Base-by-base conservation (phyloP, 1,140 invertebrate genomes). In the Condylostylus longicornis region DNA sequence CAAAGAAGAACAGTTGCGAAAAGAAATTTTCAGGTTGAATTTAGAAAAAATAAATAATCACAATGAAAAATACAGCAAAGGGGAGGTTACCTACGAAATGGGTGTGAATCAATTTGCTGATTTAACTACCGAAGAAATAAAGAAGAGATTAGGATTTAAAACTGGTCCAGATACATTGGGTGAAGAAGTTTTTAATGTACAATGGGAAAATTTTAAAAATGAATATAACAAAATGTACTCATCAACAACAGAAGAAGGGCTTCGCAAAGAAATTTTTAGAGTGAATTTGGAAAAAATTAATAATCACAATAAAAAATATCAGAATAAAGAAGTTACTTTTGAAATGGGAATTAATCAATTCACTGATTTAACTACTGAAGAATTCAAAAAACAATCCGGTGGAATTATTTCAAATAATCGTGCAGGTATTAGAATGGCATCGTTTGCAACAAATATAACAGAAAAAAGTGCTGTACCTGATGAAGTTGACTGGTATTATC, bases 401-500 rank as follows among this genome's bases (percentile, higher is more conserved):
- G 13, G 7, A 31, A 31, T 8, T 7, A 17, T 13, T 6, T 7
- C 9, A 17, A 13, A 6, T 10, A 7, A 31, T 13, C 10, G 15
- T 13, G 13, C 15, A 31, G 29, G 6, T 7, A 7, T 7, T 8
- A 31, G 7, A 10, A 6, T 31, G 10, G 6, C 6, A 31, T 6
- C 7, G 5, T 7, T 13, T 31, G 5, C 29, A 10, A 31, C 9
- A 17, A 13, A 13, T 31, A 13, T 31, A 6, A 13, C 15, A 7
- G 29, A 7, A 13, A 7, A 13, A 10, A 17, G 5, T 31, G 15
- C 13, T 31, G 10, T 13, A 31, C 49, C 47, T 2, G 34, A 22
- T 5, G 17, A 23, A 10, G 61, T 77, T 18, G 74, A 78, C 48
- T 79, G 76, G 76, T 53, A 63, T 19, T 44, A 61, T 31, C 7